Evolutionary conservation across 2,888 invertebrate species (phyloP), one percentile per base, ranked within the genome.

Genomic region (Nemotelus pantherinus): DNA sequence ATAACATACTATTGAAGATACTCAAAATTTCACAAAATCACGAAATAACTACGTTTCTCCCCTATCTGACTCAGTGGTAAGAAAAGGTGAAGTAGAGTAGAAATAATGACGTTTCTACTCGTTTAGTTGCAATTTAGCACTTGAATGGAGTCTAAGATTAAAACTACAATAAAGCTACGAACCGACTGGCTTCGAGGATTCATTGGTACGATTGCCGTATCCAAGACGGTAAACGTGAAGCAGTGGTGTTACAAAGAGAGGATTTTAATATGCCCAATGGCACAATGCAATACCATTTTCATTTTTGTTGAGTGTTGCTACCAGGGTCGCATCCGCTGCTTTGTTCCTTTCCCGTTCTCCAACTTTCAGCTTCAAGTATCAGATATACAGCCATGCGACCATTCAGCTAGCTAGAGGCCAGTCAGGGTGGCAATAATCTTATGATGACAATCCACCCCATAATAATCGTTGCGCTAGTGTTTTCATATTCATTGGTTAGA

Each of bases 91-190:
- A n/a, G 6, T 53, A 7, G 41, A 44, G 47, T 47, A 10, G 68
- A 39, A 41, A 25, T 53, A 55, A 55, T 71, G 71, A 71, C 44
- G 55, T 71, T 65, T 71, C 55, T 53, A 50, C 68, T 55, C 71
- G 55, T 71, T 71, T 53, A 55, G 71, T 43, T 71, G 71, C 55
- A 71, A 71, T 71, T 71, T 71, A 71, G 55, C 71, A 71, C 71
- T 55, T 71, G 55, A 71, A 71, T 71, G 71, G 55, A 71, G 71
- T 71, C 71, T 71, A 71, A 71, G 71, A 71, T 71, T 71, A 71
- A 71, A 71, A 71, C 55, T 55, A 71, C 71, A 71, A 71, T 71
- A 71, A 71, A 71, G 57, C 71, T 57, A 47, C 45, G 7, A 47
- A 47, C 47, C 65, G 25, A 47, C 47, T 43, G 43, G 25, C 44